Evolutionary conservation across 2,888 invertebrate genomes (phyloP), one percentile per base, ranked within the genome.

Genomic region (Callinectes sapidus): DNA sequence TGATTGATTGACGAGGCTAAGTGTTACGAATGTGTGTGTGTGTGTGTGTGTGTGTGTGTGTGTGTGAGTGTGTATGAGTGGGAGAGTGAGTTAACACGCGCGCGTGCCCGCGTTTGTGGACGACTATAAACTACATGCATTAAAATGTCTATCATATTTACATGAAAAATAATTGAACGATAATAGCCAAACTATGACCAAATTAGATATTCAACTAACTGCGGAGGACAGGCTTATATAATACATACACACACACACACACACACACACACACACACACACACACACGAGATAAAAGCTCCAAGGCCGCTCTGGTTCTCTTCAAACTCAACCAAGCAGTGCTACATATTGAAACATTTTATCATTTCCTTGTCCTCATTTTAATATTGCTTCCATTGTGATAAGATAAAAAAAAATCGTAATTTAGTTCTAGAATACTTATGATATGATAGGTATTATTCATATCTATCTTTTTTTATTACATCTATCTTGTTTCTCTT

Each of bases 41-140:
- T 71, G 71, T 71, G 71, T 48, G 86, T 86, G 86, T 86, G 86
- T 86, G 85, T 85, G 85, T 85, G 86, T 85, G 85, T 42, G 86
- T 86, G 86, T 86, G 81, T 81, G 81, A 14, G 81, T 81, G 81
- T n/a, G 81, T 81, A 28, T 81, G n/a, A 14, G 81, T 81, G n/a
- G 6, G 81, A 14, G 85, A 14, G 85, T 85, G 85, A 14, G 85
- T 85, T 32, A 14, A 32, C 16, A 18, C 1, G 85, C 32, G 86
- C 18, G 86, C 32, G 86, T 39, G 39, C 32, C 23, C 14, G 86
- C 18, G 86, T 86, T 35, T 39, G 86, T 86, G 35, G 13, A 39
- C 39, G 42, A 18, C 18, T 86, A n/a, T 18, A 85, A 32, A 28
- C 85, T 85, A n/a, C 16, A 85, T 32, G 39, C 10, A 42, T 32